Conservation (phyloP, 1,140 invertebrate genomes). For the Doryteuthis pealeii region DNA sequence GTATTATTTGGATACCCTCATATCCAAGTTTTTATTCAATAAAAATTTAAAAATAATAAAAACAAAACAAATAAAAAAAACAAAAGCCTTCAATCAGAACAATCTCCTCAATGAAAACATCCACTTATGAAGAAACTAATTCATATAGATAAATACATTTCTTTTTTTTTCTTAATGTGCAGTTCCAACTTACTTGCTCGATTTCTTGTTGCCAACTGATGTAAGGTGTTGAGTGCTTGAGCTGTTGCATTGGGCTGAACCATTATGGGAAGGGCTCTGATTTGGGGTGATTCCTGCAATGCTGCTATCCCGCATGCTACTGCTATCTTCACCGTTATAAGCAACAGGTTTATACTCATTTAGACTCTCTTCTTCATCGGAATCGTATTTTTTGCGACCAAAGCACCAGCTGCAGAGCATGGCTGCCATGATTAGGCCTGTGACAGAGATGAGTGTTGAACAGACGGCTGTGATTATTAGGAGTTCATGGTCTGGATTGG, state of each 20-base stretch:
- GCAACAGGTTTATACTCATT: not conserved
- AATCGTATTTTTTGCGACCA: constrained; percentile 7
- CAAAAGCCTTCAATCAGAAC: no score
- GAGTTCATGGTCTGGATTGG: constrained; percentile 8
- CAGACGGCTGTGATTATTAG: constrained; percentile 13
- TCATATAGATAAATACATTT: no score
- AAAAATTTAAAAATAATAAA: no score
- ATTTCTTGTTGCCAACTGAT: not conserved
- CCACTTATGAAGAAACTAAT: no score
- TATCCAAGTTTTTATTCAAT: no score
- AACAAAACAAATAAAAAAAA: no score
- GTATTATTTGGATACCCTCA: no score
- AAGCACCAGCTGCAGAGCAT: constrained; percentile 24
- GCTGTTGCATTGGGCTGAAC: not conserved
- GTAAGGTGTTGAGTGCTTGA: not conserved
- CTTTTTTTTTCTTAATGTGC: no score
- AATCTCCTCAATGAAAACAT: no score
- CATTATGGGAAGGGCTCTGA: not conserved
- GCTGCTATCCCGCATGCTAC: not conserved
- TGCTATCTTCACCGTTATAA: not conserved
- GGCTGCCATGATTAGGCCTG: constrained; percentile 17
- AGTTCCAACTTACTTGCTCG: no score
- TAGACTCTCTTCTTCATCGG: not conserved
- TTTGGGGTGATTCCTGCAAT: not conserved
- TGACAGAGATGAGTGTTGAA: constrained; percentile 18